These are phyloP conservation scores for Apis cerana DNA, from an alignment of 1,140 invertebrate genomes.

Conservation along the genomic window DNA sequence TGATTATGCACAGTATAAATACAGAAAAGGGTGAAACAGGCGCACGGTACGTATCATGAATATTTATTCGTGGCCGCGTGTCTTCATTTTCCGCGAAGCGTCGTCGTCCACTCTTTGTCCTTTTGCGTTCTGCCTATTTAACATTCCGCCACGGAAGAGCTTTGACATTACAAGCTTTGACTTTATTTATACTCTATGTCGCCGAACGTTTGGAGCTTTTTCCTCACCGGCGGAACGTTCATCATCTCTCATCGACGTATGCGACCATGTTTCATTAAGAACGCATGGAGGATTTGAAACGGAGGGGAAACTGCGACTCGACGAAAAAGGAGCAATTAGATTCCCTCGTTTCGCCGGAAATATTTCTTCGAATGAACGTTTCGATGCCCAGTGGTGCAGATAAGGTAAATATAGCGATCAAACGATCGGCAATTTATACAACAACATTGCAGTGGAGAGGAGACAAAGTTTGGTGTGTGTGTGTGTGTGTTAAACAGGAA, in stretches of 20 bases:
- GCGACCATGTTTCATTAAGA: slow-evolving; percentile 8
- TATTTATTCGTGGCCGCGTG: slow-evolving; percentile 12
- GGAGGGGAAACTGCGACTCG: neutral
- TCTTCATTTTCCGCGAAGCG: slow-evolving; percentile 14
- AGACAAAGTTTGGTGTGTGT: too few species aligned
- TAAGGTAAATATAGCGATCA: too few species aligned
- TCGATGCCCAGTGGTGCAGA: too few species aligned
- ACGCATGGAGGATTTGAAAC: neutral
- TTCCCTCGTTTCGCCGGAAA: too few species aligned
- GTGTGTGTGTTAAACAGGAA: too few species aligned
- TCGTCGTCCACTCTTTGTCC: neutral
- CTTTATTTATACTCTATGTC: slow-evolving; percentile 17
- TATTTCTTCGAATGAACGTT: too few species aligned
- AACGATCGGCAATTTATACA: too few species aligned
- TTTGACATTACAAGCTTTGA: slow-evolving; percentile 19
- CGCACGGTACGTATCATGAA: slow-evolving; percentile 27
- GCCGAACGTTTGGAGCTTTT: neutral
- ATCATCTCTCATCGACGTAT: neutral
- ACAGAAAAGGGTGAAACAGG: slow-evolving; percentile 18
- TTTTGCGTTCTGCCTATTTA: slow-evolving; percentile 8
- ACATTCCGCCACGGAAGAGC: slow-evolving; percentile 11
- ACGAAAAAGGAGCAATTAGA: neutral
- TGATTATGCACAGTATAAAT: slow-evolving; percentile 15
- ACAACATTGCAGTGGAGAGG: too few species aligned
- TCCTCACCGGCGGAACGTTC: neutral